Percentiles rank a stretch among this genome's conserved stretches.
These are phyloP conservation scores for Desmophyllum pertusum DNA, from an alignment of 92 coral and sea anemone species.

Conservation along the genomic window DNA sequence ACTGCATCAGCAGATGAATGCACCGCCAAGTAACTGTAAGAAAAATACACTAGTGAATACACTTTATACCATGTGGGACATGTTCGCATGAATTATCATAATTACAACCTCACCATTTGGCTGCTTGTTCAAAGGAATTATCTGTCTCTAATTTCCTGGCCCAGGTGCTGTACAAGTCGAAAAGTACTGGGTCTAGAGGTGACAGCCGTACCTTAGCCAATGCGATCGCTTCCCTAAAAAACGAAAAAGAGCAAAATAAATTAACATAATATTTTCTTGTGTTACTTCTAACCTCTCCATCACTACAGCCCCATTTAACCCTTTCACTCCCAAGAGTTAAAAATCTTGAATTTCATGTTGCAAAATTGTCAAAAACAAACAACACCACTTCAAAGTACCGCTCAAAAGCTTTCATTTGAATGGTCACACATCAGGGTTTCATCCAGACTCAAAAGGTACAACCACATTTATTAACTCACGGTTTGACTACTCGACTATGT, in stretches of 20 bases:
- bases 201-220: conserved; percentile 94
- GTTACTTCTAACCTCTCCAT: no score
- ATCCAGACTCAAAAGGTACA: no score
- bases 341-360: no score
- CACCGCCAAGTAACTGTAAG: conserved; percentile 83
- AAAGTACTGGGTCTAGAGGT: conserved; percentile 90
- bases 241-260: background rate
- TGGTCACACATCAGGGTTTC: no score
- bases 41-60: background rate
- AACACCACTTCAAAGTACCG: no score
- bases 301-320: no score
- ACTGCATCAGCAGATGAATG: conserved; percentile 88
- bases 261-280: no score
- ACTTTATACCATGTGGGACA: background rate
- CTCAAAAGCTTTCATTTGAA: no score
- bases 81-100: background rate
- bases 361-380: no score
- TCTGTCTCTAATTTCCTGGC: conserved; percentile 92
- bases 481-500: background rate
- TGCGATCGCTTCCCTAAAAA: conserved; percentile 89
- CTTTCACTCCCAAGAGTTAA: no score
- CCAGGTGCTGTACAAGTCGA: conserved; percentile 89
- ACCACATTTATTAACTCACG: no score
- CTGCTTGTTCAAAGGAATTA: conserved; percentile 88
- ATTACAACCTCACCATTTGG: conserved; percentile 82